These are phyloP conservation scores for Drosophila ananassae DNA, from an alignment of 1,140 invertebrate genomes.

Conservation along the genomic window DNA sequence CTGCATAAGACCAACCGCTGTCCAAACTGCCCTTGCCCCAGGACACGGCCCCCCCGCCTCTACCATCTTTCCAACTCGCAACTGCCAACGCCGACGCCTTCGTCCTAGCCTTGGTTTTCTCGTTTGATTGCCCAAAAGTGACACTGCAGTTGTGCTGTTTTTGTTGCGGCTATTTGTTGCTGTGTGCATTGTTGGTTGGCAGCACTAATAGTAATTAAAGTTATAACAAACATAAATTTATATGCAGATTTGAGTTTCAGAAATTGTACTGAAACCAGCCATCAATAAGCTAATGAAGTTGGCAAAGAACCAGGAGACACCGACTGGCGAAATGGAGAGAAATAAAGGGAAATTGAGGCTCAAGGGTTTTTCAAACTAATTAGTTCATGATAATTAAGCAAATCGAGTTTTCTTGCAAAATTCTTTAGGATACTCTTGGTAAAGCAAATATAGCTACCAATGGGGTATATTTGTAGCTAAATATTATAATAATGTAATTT, in stretches of 20 bases:
- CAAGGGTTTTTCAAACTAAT: conserved; percentile 2
- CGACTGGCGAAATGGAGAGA: not conserved
- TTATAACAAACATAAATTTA: conserved; percentile 68
- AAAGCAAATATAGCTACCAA: not conserved
- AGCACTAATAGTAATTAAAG: conserved; percentile 75
- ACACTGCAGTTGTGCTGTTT: conserved; percentile 54
- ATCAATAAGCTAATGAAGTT: conserved; percentile 47
- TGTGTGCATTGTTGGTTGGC: conserved; percentile 36
- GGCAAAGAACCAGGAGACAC: not conserved
- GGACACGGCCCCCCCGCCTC: not conserved
- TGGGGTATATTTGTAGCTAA: no score
- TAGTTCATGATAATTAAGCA: conserved; percentile 15
- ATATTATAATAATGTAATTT: no score
- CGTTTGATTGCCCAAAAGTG: conserved; percentile 74
- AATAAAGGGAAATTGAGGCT: not conserved
- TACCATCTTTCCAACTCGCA: not conserved
- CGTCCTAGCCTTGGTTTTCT: conserved; percentile 48
- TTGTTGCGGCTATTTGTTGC: conserved; percentile 26
- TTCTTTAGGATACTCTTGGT: not conserved
- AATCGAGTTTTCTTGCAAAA: not conserved
- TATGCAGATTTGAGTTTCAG: conserved; percentile 51
- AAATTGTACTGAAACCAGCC: conserved; percentile 15
- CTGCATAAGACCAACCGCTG: conserved; percentile 9
- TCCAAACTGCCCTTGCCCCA: not conserved
- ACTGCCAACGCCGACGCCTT: conserved; percentile 23